Percentiles rank a stretch among this genome's conserved stretches.
Conservation (phyloP, 1,140 invertebrate species). For the Camponotus floridanus region DNA sequence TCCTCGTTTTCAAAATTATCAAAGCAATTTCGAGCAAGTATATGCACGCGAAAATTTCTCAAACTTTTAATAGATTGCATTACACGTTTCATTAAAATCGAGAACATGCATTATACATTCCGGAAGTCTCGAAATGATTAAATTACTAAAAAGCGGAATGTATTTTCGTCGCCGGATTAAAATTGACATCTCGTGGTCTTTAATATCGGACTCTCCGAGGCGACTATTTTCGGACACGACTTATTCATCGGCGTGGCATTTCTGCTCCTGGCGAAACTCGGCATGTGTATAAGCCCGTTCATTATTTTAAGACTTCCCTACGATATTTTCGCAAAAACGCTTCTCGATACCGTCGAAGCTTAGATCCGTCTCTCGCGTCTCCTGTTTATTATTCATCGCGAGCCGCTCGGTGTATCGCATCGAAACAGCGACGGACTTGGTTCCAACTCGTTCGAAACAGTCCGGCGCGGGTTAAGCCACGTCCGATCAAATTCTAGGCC, state of each 20-base stretch:
- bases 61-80: not conserved
- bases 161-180: not conserved
- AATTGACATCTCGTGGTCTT: conserved; percentile 29
- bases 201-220: conserved; percentile 2
- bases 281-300: not conserved
- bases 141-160: not conserved
- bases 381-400: conserved; percentile 58
- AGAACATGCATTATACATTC: not conserved
- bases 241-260: conserved; percentile 58
- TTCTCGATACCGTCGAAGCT: conserved; percentile 44
- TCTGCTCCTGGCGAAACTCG: conserved; percentile 39
- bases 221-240: conserved; percentile 45
- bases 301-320: conserved; percentile 56
- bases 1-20: not conserved
- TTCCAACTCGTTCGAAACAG: conserved; percentile 60
- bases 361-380: conserved; percentile 8
- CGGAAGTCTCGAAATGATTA: not conserved
- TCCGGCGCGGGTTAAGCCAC: conserved; percentile 62
- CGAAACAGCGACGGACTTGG: conserved; percentile 23
- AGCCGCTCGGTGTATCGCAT: conserved; percentile 20
- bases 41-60: not conserved
- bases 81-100: not conserved
- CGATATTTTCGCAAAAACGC: conserved; percentile 29
- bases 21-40: not conserved
- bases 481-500: conserved; percentile 81